phyloP scores from a whole-genome alignment of 2,113 vertebrate genomes.

The Mionectes macconnelli region DNA sequence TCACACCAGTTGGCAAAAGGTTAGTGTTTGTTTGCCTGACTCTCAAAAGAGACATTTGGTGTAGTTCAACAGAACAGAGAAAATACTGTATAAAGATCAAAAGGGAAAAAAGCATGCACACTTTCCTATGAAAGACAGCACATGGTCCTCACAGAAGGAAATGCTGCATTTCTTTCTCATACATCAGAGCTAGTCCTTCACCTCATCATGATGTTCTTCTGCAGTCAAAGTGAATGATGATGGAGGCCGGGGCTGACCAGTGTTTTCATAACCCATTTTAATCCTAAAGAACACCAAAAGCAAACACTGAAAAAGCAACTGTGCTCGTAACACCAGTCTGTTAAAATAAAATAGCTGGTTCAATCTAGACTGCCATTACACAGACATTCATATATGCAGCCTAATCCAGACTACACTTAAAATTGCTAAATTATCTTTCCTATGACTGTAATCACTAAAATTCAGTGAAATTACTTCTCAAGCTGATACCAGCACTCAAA shows the following conservation, averaged over 20 bases:
- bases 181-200: slow-evolving; percentile 31
- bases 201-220: slow-evolving; percentile 15
- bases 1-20: slow-evolving; percentile 47
- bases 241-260: background rate
- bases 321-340: background rate
- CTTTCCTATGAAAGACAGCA: slow-evolving; percentile 35
- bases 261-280: slow-evolving; percentile 15
- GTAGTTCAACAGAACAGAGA: slow-evolving; percentile 35
- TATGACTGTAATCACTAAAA: background rate
- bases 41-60: slow-evolving; percentile 37
- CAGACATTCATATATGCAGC: background rate
- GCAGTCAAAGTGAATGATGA: background rate
- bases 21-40: slow-evolving; percentile 51
- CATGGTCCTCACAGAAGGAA: slow-evolving; percentile 40
- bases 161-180: slow-evolving; percentile 41
- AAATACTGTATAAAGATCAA: slow-evolving; percentile 41
- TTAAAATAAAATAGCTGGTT: background rate
- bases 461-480: background rate
- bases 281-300: background rate
- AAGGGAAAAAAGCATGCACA: background rate
- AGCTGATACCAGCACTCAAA: background rate
- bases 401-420: background rate
- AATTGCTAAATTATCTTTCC: background rate
- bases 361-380: background rate
- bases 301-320: background rate